Evolutionary conservation across 2,888 invertebrate genomes (phyloP).

Genomic region (Cotesia congregata): DNA sequence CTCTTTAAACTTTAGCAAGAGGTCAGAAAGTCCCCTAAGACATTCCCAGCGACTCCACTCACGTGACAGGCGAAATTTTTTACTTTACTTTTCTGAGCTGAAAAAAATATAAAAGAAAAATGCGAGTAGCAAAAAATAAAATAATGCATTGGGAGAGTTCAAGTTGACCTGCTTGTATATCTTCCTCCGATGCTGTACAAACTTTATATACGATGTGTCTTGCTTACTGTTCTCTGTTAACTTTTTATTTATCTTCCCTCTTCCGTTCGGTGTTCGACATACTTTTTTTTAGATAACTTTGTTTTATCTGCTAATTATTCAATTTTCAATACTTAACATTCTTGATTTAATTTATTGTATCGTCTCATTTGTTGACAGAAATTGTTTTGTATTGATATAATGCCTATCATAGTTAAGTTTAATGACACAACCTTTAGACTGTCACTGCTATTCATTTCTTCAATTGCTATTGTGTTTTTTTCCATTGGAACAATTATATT

Average conservation of each 20-base stretch:
- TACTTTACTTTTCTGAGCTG: background rate
- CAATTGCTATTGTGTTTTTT: too few species aligned
- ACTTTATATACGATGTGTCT: background rate
- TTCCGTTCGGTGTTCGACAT: background rate
- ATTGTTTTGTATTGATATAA: background rate
- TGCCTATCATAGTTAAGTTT: too few species aligned
- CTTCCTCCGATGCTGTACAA: background rate
- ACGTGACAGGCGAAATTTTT: slow-evolving; percentile 8
- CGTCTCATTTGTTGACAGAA: background rate
- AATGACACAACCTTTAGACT: too few species aligned
- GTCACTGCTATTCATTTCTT: too few species aligned
- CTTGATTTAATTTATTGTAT: background rate
- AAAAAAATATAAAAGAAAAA: background rate
- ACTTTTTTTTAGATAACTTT: background rate
- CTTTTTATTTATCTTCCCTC: background rate
- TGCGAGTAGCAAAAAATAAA: background rate
- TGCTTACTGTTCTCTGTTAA: background rate
- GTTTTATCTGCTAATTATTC: background rate
- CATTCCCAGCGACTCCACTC: background rate
- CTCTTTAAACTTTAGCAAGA: slow-evolving; percentile 4
- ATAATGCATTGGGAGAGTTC: background rate
- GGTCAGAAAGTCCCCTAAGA: slow-evolving; percentile 21
- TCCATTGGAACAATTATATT: too few species aligned
- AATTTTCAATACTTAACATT: background rate
- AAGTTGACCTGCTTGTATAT: background rate